Conservation (phyloP, 2,888 invertebrate species). For the Nematopogon swammerdamellus region DNA sequence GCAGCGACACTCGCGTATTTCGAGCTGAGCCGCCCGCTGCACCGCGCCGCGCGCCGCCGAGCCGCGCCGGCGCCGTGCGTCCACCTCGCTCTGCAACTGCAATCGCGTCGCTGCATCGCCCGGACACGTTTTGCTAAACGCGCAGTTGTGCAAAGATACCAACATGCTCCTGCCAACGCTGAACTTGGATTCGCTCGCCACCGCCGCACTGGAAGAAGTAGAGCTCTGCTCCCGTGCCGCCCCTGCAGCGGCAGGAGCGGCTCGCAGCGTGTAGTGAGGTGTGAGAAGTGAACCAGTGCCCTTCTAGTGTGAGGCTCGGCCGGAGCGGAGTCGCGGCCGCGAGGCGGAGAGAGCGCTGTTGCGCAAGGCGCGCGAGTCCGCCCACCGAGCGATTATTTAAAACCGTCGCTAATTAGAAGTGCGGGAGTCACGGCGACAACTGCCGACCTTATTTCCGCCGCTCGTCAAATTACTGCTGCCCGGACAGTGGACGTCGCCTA, state of each 20-base stretch:
- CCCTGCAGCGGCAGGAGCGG: too few relatives aligned
- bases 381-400: slow-evolving; percentile 49
- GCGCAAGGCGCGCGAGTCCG: slow-evolving; percentile 39
- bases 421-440: not conserved
- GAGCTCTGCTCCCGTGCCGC: slow-evolving; percentile 51
- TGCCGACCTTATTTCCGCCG: not conserved
- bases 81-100: slow-evolving; percentile 54
- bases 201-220: slow-evolving; percentile 55
- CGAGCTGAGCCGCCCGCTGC: slow-evolving; percentile 44
- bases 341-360: too few relatives aligned
- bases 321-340: too few relatives aligned
- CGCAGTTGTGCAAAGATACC: not conserved
- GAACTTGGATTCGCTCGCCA: slow-evolving; percentile 25
- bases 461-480: not conserved
- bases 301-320: too few relatives aligned
- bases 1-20: slow-evolving; percentile 43
- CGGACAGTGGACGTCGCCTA: too few relatives aligned
- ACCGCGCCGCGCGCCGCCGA: slow-evolving; percentile 26
- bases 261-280: too few relatives aligned
- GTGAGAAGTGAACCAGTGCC: too few relatives aligned
- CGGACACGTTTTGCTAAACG: not conserved
- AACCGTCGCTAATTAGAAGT: slow-evolving; percentile 32
- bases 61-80: slow-evolving; percentile 46
- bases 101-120: slow-evolving; percentile 33
- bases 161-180: slow-evolving; percentile 38